Evolutionary conservation across 92 coral and sea anemone genomes (phyloP), one percentile per base, ranked within the genome.

Genomic region (Palythoa heliodiscus): DNA sequence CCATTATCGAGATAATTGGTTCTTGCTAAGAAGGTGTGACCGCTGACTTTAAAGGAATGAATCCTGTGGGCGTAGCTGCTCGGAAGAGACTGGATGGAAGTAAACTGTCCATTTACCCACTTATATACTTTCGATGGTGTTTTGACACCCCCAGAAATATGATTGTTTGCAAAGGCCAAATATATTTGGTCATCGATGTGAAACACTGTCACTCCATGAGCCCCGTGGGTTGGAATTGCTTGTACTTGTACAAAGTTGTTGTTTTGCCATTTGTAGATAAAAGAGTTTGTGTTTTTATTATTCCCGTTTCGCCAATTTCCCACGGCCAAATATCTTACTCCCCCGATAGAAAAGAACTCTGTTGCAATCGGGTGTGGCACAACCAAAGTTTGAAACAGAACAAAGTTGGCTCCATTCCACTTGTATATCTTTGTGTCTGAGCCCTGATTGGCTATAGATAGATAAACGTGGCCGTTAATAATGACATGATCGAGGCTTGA

Each of bases 81-180:
- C n/a, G 71, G 73, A 14, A 89, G 86, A 8, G 74, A 58, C 76
- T 89, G 91, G 13, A 70, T 57, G 50, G 67, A 40, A 0, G 19
- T 40, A 50, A 88, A 89, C 52, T 78, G 86, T 37, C 86, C 77
- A n/a, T 50, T 83, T 71, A 85, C 43, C 91, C 91, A 89, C 76
- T 78, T 89, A 20, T 68, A 89, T 3, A 89, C 82, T 57, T 70
- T 29, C 10, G 91, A 89, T 5, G 73, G 89, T 54, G 52, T 70
- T 16, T 78, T 78, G n/a, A n/a, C 83, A 17, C 53, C 54, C 0
- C 64, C 48, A 40, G 71, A 72, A 25, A 70, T 78, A 77, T 58
- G 48, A 54, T 85, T 11, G 76, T 85, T 89, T 23, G 89, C 81
- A 63, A 85, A 60, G 0, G 89, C 91, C 7, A 89, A 1, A 24